phyloP scores from a whole-genome alignment of 2,888 invertebrate species.

The Cheilosia vernalis region DNA sequence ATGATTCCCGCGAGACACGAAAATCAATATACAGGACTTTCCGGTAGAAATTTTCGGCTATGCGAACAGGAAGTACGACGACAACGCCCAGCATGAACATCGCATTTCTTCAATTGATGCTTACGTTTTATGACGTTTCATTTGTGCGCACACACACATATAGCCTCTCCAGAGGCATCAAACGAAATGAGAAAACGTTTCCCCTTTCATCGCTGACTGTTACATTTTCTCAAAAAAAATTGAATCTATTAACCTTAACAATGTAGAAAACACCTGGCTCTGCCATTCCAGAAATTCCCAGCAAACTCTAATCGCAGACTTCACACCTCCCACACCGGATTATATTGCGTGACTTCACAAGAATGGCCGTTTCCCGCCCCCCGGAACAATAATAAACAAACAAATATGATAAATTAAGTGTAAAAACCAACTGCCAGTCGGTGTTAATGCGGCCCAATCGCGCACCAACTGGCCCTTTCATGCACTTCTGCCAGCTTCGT shows the following conservation, averaged over 20 bases:
- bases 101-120: constrained; percentile 15
- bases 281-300: neutral
- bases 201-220: neutral
- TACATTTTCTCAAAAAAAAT: neutral
- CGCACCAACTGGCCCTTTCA: neutral
- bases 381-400: neutral
- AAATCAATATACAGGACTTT: constrained; percentile 2
- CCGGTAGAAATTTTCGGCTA: constrained; percentile 7
- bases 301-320: neutral
- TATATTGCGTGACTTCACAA: constrained; percentile 8
- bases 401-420: constrained; percentile 13
- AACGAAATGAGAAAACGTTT: constrained; percentile 3
- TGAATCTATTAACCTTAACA: constrained; percentile 4
- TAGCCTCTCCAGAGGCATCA: neutral
- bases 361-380: neutral
- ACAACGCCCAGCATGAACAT: neutral
- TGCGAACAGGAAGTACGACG: neutral
- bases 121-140: constrained; percentile 17
- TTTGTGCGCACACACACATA: neutral
- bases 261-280: neutral
- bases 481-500: neutral
- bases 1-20: neutral
- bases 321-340: neutral
- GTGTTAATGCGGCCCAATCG: neutral
- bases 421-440: neutral